These are phyloP conservation scores for Porites evermanni DNA, from an alignment of 92 coral and sea anemone species.

Conservation along the genomic window DNA sequence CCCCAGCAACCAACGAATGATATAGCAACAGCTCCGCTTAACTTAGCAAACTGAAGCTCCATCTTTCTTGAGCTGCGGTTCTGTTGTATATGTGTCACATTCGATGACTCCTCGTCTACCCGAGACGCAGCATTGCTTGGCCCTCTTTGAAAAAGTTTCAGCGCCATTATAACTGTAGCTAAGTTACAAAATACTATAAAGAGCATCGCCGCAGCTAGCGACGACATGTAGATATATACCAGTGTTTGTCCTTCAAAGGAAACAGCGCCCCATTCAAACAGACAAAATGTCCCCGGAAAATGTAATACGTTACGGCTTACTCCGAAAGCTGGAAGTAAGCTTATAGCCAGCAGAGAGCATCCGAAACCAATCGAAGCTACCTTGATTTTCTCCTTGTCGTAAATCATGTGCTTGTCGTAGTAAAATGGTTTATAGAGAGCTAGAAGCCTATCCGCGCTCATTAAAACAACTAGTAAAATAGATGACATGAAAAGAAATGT, in stretches of 20 bases:
- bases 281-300: constrained; percentile 96
- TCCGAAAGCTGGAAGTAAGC: constrained; percentile 90
- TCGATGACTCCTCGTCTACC: constrained; percentile 33
- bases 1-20: constrained; percentile 91
- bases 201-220: constrained; percentile 69
- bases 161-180: constrained; percentile 70
- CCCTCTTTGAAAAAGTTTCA: constrained; percentile 42
- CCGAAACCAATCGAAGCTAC: constrained; percentile 75
- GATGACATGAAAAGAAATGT: constrained; percentile 78
- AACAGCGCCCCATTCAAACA: constrained; percentile 87
- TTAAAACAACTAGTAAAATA: constrained; percentile 75
- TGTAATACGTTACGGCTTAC: constrained; percentile 88
- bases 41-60: constrained; percentile 93
- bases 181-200: constrained; percentile 80
- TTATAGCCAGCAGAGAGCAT: constrained; percentile 68
- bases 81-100: not conserved
- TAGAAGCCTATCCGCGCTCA: constrained; percentile 90
- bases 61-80: constrained; percentile 41
- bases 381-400: constrained; percentile 85
- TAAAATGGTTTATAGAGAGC: constrained; percentile 91
- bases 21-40: constrained; percentile 85
- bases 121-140: not conserved
- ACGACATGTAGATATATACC: constrained; percentile 70
- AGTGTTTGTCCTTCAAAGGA: constrained; percentile 81
- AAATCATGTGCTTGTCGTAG: constrained; percentile 77